phyloP scores from a whole-genome alignment of 2,888 invertebrate genomes.

The Scelioninae gen. 1 region DNA sequence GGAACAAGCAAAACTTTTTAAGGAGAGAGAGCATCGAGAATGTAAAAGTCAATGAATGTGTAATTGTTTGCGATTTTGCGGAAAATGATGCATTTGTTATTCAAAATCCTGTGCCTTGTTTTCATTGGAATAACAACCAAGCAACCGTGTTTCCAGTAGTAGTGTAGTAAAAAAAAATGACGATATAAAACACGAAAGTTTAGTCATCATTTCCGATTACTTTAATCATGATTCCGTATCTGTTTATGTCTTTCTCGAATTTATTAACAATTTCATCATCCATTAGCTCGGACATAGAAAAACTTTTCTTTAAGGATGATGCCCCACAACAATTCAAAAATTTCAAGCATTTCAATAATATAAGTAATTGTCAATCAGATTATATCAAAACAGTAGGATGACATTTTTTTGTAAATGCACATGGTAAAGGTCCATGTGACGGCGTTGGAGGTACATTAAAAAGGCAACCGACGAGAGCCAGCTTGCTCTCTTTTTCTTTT shows the following conservation, averaged over 20 bases:
- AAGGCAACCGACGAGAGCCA: conserved; percentile 42
- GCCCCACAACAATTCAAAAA: conserved; percentile 46
- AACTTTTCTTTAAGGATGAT: conserved; percentile 30
- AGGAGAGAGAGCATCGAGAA: conserved; percentile 5
- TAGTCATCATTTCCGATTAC: conserved; percentile 70
- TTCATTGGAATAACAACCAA: conserved; percentile 69
- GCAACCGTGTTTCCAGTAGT: conserved; percentile 57
- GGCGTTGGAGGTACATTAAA: conserved; percentile 40
- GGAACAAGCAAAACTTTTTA: conserved; percentile 43
- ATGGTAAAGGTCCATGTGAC: conserved; percentile 45
- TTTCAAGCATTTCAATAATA: conserved; percentile 18
- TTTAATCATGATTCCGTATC: conserved; percentile 68
- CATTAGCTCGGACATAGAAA: conserved; percentile 20
- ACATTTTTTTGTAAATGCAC: conserved; percentile 41
- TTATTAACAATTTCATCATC: conserved; percentile 17
- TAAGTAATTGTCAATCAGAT: conserved; percentile 19
- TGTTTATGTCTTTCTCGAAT: conserved; percentile 39
- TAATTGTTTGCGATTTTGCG: conserved; percentile 57
- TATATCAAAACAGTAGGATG: conserved; percentile 20
- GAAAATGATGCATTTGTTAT: no score
- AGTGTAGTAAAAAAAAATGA: conserved; percentile 48
- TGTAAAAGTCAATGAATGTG: conserved; percentile 26
- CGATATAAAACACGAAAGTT: conserved; percentile 35
- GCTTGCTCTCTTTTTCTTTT: no score
- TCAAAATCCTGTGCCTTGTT: conserved; percentile 45